Conservation (phyloP, 2,113 vertebrate species). For the Bagarius yarrelli region DNA sequence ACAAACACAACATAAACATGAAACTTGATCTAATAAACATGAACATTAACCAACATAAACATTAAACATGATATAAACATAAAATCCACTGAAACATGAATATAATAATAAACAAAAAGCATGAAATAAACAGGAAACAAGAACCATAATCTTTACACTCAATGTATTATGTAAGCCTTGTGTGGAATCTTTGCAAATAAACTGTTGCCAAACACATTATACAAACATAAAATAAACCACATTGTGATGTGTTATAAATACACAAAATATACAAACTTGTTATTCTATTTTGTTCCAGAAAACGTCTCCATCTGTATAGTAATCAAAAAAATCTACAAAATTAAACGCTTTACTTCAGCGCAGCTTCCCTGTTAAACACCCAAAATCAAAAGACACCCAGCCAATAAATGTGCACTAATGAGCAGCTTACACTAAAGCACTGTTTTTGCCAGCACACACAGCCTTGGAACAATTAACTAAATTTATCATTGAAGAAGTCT, state of each 20-base stretch:
- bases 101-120: too few relatives aligned
- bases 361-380: conserved; percentile 3
- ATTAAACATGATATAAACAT: too few relatives aligned
- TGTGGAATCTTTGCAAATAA: not conserved
- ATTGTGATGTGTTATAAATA: not conserved
- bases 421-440: conserved; percentile 10
- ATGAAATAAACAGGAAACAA: too few relatives aligned
- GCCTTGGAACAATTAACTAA: conserved; percentile 15
- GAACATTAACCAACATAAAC: too few relatives aligned
- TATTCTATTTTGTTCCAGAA: not conserved
- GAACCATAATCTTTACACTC: too few relatives aligned
- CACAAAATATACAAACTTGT: not conserved
- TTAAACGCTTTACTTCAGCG: not conserved
- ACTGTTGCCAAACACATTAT: not conserved
- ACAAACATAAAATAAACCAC: not conserved
- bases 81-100: too few relatives aligned
- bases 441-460: conserved; percentile 21
- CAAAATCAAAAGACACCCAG: not conserved
- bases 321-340: not conserved
- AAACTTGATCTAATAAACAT: too few relatives aligned
- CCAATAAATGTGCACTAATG: conserved; percentile 26
- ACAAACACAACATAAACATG: too few relatives aligned
- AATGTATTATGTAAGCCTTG: not conserved
- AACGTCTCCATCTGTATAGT: not conserved
- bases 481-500: conserved; percentile 16